A percentile compares a stretch with the other conserved stretches of the same genome.
Conservation (phyloP, 2,113 vertebrate species). For the Callipepla californica region DNA sequence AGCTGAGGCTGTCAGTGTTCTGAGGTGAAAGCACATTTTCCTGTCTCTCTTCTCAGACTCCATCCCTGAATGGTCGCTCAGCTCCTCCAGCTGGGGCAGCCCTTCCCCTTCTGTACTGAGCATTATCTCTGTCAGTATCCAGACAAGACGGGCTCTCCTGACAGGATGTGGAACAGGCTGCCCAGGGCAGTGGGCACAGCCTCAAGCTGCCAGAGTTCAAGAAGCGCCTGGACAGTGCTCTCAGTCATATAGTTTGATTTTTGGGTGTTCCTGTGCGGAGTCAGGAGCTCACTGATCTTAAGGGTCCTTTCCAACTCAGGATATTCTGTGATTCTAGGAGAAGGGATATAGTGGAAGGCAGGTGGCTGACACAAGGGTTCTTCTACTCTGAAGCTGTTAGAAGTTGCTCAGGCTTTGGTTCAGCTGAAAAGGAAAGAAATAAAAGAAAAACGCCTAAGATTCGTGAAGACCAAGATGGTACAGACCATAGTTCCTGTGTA, state of each 20-base stretch:
- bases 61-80: not conserved
- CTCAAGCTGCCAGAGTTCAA: no score
- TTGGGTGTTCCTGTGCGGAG: no score
- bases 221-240: no score
- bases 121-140: not conserved
- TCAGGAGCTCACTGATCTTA: no score
- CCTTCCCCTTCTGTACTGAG: not conserved
- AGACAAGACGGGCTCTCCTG: not conserved
- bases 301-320: no score
- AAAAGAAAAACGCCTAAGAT: not conserved
- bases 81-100: not conserved
- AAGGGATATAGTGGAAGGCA: not conserved
- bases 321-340: not conserved
- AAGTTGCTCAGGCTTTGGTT: not conserved
- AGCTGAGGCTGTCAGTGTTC: not conserved
- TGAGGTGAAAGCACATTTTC: not conserved
- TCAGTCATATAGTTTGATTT: no score
- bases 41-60: not conserved
- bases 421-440: not conserved
- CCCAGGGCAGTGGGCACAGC: no score
- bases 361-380: not conserved
- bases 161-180: not conserved
- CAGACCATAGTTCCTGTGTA: not conserved
- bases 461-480: not conserved
- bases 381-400: not conserved